Evolutionary conservation across 2,113 vertebrate species (phyloP).

Genomic region (Melozone crissalis): DNA sequence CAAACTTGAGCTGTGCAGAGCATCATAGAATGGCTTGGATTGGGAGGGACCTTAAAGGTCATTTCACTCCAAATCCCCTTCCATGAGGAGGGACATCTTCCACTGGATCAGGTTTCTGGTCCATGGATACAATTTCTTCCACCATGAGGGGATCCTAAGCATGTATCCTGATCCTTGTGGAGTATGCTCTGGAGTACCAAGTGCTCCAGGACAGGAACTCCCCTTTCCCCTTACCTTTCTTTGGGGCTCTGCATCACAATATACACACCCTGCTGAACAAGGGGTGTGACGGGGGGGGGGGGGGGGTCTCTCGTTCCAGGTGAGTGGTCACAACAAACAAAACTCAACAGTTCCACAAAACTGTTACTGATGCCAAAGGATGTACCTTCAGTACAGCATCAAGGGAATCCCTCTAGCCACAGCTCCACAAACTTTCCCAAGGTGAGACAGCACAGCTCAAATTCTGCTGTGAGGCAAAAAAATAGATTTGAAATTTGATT

Average conservation of each 20-base stretch:
- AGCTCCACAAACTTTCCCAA: neutral
- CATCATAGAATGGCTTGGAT: neutral
- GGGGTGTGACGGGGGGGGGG: too few species aligned
- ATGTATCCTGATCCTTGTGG: rapidly evolving
- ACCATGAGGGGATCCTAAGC: neutral
- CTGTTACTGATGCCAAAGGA: neutral
- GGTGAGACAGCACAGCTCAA: neutral
- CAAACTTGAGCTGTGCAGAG: neutral
- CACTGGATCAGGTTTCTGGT: neutral
- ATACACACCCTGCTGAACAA: neutral
- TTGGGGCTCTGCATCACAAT: neutral
- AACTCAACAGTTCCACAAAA: neutral
- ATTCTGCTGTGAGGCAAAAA: neutral
- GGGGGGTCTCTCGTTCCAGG: neutral
- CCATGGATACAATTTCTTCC: neutral
- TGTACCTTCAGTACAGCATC: neutral
- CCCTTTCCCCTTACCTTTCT: neutral
- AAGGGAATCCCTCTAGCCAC: neutral
- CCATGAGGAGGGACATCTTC: neutral
- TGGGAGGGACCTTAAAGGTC: neutral
- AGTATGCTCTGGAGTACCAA: neutral
- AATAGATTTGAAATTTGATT: neutral
- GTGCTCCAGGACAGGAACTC: neutral
- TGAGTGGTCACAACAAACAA: neutral
- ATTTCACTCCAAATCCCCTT: neutral